A percentile compares a stretch with the other conserved stretches of the same genome.
Conservation (phyloP, 2,113 vertebrate genomes). For the Junco hyemalis region DNA sequence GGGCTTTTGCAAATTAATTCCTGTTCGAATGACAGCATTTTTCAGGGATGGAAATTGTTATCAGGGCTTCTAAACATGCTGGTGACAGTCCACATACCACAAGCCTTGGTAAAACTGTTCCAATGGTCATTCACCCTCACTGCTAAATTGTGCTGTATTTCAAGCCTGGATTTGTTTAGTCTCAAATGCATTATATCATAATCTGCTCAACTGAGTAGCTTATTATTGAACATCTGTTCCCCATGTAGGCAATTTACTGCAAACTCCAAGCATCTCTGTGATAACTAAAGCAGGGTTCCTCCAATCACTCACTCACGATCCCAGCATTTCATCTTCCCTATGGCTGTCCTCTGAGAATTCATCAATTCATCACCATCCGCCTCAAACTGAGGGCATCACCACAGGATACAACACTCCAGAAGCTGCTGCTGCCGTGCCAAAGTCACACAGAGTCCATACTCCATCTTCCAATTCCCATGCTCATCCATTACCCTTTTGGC, state of each 20-base stretch:
- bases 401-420: conserved; percentile 9
- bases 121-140: not conserved
- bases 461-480: conserved; percentile 30
- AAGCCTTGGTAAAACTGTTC: not conserved
- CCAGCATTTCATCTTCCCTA: not conserved
- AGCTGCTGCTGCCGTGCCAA: conserved; percentile 2
- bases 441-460: not conserved
- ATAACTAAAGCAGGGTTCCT: conserved; percentile 24
- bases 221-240: conserved; percentile 43
- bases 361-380: conserved; percentile 7
- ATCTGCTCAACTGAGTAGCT: conserved; percentile 42
- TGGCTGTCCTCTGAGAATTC: not conserved
- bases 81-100: not conserved
- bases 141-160: not conserved
- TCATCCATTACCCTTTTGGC: conserved; percentile 35
- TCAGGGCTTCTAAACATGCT: not conserved
- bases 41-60: not conserved
- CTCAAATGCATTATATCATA: conserved; percentile 32
- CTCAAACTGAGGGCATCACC: conserved; percentile 39
- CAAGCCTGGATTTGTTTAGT: conserved; percentile 39
- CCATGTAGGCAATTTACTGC: conserved; percentile 30
- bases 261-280: conserved; percentile 10
- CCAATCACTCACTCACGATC: conserved; percentile 8
- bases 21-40: not conserved
- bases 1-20: not conserved